Conservation (phyloP, 2,888 invertebrate genomes). For the Zonitis immaculata region DNA sequence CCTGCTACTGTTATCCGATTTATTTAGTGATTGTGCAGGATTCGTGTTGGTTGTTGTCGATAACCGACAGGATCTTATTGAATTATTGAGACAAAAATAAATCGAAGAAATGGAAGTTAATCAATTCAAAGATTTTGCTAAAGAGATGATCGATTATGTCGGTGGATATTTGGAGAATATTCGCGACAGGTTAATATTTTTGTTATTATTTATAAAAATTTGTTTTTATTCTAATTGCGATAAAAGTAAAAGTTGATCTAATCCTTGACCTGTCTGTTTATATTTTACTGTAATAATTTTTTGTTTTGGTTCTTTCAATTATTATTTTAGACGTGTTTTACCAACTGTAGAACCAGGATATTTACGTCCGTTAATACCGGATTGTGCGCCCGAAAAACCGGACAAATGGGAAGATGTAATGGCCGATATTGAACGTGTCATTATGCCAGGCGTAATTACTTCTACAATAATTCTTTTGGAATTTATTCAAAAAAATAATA, state of each 20-base stretch:
- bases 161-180: constrained; percentile 92
- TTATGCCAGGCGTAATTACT: constrained; percentile 97
- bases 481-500: not conserved
- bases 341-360: constrained; percentile 94
- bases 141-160: constrained; percentile 92
- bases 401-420: constrained; percentile 91
- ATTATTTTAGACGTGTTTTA: constrained; percentile 66
- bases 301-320: no score
- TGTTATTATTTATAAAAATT: not conserved
- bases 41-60: constrained; percentile 11
- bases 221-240: not conserved
- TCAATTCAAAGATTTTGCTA: constrained; percentile 81
- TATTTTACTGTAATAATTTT: not conserved
- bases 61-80: no score
- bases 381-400: constrained; percentile 74
- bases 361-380: constrained; percentile 79
- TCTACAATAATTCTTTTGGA: no score
- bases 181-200: constrained; percentile 68
- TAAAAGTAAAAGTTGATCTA: not conserved
- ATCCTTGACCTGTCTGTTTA: constrained; percentile 10
- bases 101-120: constrained; percentile 71
- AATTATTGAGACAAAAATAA: constrained; percentile 10
- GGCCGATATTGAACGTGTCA: constrained; percentile 87
- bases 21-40: constrained; percentile 14
- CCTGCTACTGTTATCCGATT: constrained; percentile 25